phyloP scores from a whole-genome alignment of 2,888 invertebrate species.

The Torymus tubicola region DNA sequence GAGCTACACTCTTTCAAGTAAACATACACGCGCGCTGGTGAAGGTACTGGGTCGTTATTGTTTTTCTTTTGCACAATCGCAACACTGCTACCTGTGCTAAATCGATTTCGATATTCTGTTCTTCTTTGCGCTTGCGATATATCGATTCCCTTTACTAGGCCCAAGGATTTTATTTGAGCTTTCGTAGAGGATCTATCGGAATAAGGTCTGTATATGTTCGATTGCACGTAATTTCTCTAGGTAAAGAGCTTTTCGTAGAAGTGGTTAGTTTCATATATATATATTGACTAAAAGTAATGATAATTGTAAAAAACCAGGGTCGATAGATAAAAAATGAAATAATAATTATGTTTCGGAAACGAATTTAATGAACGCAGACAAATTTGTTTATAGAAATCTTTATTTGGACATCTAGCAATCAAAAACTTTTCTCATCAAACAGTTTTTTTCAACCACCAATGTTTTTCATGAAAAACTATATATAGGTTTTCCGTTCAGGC shows the following conservation, averaged over 20 bases:
- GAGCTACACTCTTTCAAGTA: too few species aligned
- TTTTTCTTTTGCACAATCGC: slow-evolving; percentile 33
- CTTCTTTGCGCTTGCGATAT: slow-evolving; percentile 8
- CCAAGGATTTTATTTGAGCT: not conserved
- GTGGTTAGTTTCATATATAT: slow-evolving; percentile 3
- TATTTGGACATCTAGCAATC: too few species aligned
- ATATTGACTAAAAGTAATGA: not conserved
- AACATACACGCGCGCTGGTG: too few species aligned
- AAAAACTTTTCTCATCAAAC: too few species aligned
- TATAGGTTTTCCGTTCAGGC: too few species aligned
- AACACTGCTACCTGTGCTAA: slow-evolving; percentile 23
- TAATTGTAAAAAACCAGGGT: too few species aligned
- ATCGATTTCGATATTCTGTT: slow-evolving; percentile 42
- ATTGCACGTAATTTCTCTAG: not conserved
- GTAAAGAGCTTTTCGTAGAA: slow-evolving; percentile 5
- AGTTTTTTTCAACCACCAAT: too few species aligned
- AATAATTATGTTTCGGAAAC: too few species aligned
- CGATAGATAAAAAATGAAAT: too few species aligned
- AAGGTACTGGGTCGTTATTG: slow-evolving; percentile 9
- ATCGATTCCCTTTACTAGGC: not conserved
- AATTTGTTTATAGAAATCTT: too few species aligned
- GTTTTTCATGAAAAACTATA: too few species aligned
- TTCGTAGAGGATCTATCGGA: not conserved
- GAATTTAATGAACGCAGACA: too few species aligned
- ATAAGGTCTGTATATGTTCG: slow-evolving; percentile 10